A percentile compares a stretch with the other conserved stretches of the same genome.
Conservation (phyloP, 2,888 invertebrate species). For the Mechanitis messenoides region DNA sequence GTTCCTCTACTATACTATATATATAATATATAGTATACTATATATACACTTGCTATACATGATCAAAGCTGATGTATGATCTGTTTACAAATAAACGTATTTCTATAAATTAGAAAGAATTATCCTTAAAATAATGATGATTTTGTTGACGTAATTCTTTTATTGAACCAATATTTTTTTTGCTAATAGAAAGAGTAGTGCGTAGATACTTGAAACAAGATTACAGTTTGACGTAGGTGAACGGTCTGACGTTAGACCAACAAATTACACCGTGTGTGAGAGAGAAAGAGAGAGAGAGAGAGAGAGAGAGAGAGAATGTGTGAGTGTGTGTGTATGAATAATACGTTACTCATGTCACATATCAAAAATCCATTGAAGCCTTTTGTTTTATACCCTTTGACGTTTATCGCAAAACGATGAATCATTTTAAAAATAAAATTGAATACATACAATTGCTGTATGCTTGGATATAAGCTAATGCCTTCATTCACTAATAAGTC, state of each 20-base stretch:
- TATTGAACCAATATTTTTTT: conserved; percentile 10
- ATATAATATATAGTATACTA: no score
- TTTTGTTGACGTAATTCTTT: background rate
- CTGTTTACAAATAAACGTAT: no score
- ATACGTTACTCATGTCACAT: conserved; percentile 21
- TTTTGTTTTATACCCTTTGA: background rate
- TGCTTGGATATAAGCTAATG: no score
- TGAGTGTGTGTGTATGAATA: conserved; percentile 18
- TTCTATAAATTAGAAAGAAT: background rate
- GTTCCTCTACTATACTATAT: background rate
- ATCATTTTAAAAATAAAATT: no score
- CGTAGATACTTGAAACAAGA: conserved; percentile 18
- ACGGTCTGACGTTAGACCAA: conserved; percentile 19
- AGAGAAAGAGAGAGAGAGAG: no score
- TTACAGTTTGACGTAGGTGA: conserved; percentile 23
- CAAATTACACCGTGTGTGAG: no score
- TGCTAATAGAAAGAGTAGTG: conserved; percentile 16
- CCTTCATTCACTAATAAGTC: no score
- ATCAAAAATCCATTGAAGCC: background rate
- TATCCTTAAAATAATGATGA: background rate
- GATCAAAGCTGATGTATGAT: no score
- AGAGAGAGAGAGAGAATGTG: no score
- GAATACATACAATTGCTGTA: no score
- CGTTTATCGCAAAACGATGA: background rate
- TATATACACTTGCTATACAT: no score